A percentile compares a stretch with the other conserved stretches of the same genome.
Evolutionary conservation across 2,113 vertebrate species (phyloP).

Genomic region (Pteronura brasiliensis): DNA sequence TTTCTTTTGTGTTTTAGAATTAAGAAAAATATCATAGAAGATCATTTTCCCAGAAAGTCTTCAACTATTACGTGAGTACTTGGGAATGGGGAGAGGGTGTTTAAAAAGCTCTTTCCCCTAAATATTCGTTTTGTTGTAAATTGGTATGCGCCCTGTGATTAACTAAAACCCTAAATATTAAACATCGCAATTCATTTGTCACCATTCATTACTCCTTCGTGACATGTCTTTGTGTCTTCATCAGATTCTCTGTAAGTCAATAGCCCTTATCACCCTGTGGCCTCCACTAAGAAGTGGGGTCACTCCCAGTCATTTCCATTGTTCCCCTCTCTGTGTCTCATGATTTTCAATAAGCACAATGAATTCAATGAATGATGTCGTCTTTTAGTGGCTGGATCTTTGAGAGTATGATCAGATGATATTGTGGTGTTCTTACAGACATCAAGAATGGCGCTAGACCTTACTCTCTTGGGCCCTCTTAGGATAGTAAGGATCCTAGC

Average conservation of each 20-base stretch:
- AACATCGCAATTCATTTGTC: neutral
- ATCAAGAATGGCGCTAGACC: neutral
- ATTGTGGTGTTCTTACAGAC: neutral
- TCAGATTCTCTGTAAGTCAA: neutral
- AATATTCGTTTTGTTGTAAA: neutral
- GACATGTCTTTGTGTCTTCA: neutral
- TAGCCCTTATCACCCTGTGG: neutral
- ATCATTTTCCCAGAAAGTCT: slow-evolving; percentile 68
- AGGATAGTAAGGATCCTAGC: neutral
- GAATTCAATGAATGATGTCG: neutral
- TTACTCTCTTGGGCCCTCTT: neutral
- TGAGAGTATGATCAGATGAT: neutral
- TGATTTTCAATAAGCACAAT: neutral
- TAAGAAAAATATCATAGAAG: slow-evolving; percentile 70
- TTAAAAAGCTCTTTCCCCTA: neutral
- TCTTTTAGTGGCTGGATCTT: neutral
- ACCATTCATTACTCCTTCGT: neutral
- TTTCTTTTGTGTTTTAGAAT: slow-evolving; percentile 71
- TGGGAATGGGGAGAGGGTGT: neutral
- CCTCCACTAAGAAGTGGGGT: neutral
- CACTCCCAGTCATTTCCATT: neutral
- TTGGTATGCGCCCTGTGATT: neutral
- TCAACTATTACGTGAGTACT: slow-evolving; percentile 80
- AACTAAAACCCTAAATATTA: neutral
- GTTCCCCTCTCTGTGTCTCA: neutral